Evolutionary conservation across 2,797 vertebrate species (phyloP).

Genomic region (Pyrocephalus nanus): DNA sequence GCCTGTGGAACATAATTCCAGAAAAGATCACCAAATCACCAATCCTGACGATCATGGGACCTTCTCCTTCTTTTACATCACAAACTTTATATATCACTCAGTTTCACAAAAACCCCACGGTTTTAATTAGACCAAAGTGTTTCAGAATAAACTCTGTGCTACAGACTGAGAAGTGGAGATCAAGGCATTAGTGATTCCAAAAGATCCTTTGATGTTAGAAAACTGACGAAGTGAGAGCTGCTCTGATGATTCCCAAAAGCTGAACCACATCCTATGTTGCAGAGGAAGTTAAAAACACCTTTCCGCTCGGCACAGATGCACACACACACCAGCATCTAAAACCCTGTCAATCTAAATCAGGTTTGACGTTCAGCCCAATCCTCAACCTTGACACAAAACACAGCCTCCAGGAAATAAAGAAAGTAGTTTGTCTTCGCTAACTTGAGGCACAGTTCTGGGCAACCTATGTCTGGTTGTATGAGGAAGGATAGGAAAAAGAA

Average conservation of each 20-base stretch:
- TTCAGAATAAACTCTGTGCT: conserved; percentile 19
- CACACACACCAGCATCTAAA: background rate
- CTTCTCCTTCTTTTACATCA: background rate
- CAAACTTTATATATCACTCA: background rate
- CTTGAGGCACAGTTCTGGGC: background rate
- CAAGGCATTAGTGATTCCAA: conserved; percentile 47
- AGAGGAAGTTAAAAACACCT: conserved; percentile 47
- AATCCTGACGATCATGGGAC: background rate
- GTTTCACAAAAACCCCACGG: background rate
- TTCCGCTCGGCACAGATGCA: background rate
- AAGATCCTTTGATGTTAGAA: conserved; percentile 45
- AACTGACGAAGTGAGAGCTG: conserved; percentile 46
- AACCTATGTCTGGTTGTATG: background rate
- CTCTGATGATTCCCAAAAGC: conserved; percentile 40
- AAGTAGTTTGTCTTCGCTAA: background rate
- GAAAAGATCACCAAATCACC: background rate
- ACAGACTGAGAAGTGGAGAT: conserved; percentile 39
- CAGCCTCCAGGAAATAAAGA: background rate
- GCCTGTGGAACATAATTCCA: background rate
- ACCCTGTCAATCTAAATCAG: background rate
- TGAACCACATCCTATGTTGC: conserved; percentile 1
- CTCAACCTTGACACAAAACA: background rate
- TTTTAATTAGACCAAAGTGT: conserved; percentile 47
- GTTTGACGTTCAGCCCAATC: background rate
- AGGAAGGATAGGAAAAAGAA: background rate